Percentiles rank a stretch among this genome's conserved stretches.
These are phyloP conservation scores for Morinoia aosen DNA, from an alignment of 2,888 invertebrate genomes.

Conservation along the genomic window DNA sequence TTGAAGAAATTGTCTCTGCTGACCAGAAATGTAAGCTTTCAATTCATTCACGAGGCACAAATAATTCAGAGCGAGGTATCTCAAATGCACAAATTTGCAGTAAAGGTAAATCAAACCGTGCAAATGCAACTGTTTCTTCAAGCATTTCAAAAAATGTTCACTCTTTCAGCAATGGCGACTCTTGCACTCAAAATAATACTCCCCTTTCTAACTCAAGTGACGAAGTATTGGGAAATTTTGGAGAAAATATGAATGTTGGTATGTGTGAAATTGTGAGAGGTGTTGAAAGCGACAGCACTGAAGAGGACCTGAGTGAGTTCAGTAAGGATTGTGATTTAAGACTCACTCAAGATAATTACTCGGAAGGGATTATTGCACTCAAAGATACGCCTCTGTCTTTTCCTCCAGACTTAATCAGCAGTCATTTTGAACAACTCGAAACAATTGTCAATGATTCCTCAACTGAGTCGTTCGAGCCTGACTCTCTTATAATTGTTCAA, in stretches of 20 bases:
- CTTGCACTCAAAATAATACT: neutral
- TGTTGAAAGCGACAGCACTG: neutral
- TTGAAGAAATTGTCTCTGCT: neutral
- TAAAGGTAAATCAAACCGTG: neutral
- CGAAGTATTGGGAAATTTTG: neutral
- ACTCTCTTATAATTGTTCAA: neutral
- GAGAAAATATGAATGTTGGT: neutral
- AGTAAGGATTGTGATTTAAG: neutral
- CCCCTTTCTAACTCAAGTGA: neutral
- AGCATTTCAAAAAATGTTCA: neutral
- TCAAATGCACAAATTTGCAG: neutral
- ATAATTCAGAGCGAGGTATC: neutral
- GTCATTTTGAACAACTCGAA: neutral
- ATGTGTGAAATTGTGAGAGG: neutral
- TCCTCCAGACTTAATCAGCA: neutral
- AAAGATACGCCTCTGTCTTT: neutral
- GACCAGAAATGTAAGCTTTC: neutral
- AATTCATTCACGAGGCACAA: neutral
- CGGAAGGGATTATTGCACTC: neutral
- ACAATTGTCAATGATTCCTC: neutral
- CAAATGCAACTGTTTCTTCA: neutral
- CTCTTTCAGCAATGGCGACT: neutral
- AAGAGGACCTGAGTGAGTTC: neutral
- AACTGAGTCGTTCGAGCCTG: conserved; percentile 2
- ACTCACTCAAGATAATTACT: neutral